A percentile compares a stretch with the other conserved stretches of the same genome.
Conservation (phyloP, 2,888 invertebrate genomes). For the Parelbella ahira region DNA sequence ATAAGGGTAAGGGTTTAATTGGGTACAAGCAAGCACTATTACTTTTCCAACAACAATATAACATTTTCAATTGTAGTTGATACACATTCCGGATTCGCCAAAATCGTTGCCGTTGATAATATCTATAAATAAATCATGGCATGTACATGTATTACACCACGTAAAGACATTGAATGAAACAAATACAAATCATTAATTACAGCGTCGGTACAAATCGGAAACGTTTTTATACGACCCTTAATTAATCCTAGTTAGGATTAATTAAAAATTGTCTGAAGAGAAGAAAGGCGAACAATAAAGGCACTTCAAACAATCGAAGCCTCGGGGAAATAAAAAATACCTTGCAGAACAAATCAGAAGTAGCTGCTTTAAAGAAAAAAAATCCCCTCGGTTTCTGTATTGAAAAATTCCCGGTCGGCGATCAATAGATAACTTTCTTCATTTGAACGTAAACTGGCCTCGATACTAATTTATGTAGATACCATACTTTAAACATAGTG, state of each 20-base stretch:
- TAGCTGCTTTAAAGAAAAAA: constrained; percentile 45
- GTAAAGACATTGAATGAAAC: no score
- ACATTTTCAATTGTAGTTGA: no score
- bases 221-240: constrained; percentile 17
- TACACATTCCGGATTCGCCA: no score
- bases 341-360: constrained; percentile 54
- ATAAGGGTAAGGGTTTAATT: no score
- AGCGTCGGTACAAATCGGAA: constrained; percentile 1
- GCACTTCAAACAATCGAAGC: constrained; percentile 29
- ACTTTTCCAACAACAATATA: no score
- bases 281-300: constrained; percentile 26
- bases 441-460: constrained; percentile 41
- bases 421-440: constrained; percentile 51
- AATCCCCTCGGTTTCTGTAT: constrained; percentile 37
- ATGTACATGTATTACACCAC: no score
- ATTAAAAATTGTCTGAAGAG: constrained; percentile 24
- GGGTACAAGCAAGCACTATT: no score
- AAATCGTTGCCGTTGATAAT: no score
- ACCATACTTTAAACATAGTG: no score
- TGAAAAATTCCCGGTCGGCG: constrained; percentile 41
- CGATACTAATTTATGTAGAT: no score
- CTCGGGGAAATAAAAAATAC: constrained; percentile 37
- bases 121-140: no score
- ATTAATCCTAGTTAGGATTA: constrained; percentile 23
- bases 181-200: constrained; percentile 12